Percentiles rank a stretch among this genome's conserved stretches.
Evolutionary conservation across 2,113 vertebrate genomes (phyloP).

Genomic region (Alectura lathami): DNA sequence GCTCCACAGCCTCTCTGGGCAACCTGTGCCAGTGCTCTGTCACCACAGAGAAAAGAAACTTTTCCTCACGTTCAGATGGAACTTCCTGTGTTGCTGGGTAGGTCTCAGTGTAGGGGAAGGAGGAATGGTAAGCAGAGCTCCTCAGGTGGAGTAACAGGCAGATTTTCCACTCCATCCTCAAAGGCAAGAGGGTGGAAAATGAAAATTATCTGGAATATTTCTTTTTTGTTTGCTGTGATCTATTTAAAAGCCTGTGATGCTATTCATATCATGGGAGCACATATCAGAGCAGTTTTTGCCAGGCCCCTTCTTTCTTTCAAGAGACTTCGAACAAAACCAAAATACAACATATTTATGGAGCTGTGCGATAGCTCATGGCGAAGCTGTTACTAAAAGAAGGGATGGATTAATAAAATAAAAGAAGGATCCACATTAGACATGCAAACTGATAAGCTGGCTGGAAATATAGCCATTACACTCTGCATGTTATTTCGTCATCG

Average conservation of each 20-base stretch:
- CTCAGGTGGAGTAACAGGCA: background rate
- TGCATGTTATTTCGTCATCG: background rate
- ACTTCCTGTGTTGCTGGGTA: background rate
- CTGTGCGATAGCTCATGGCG: background rate
- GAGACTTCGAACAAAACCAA: background rate
- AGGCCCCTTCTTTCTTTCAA: background rate
- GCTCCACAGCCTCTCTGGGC: background rate
- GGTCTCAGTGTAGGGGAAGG: background rate
- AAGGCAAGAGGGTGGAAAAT: background rate
- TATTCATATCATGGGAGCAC: accelerated
- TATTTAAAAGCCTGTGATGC: background rate
- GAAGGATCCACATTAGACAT: background rate
- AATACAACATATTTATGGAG: background rate
- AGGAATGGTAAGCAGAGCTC: background rate
- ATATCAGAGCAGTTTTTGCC: background rate
- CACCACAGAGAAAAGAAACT: background rate
- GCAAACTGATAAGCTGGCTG: background rate
- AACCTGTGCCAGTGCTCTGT: background rate
- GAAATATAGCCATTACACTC: background rate
- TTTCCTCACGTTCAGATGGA: background rate
- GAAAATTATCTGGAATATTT: background rate
- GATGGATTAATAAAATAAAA: background rate
- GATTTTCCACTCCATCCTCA: background rate
- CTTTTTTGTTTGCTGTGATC: background rate
- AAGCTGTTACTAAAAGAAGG: background rate